Conservation (phyloP, 2,797 vertebrate species). For the Manis javanica region DNA sequence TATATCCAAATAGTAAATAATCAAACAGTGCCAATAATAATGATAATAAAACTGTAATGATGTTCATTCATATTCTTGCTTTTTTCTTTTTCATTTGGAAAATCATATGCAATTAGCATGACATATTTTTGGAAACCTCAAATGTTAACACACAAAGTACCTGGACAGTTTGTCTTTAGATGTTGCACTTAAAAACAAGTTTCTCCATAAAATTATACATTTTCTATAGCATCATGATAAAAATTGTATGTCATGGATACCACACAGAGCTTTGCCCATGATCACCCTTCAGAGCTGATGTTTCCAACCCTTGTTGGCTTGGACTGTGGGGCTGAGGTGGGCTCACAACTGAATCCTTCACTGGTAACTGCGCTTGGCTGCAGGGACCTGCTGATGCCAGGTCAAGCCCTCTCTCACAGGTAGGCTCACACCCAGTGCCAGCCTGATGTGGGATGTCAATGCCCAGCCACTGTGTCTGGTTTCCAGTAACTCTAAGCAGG, state of each 20-base stretch:
- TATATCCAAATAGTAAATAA: conserved; percentile 14
- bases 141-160: background rate
- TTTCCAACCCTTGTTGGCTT: background rate
- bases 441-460: accelerated
- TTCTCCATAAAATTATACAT: background rate
- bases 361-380: background rate
- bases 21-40: background rate
- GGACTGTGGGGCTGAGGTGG: background rate
- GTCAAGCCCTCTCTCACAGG: background rate
- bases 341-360: background rate
- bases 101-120: background rate
- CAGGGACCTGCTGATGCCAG: too few species aligned
- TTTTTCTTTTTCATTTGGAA: background rate
- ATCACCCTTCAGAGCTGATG: background rate
- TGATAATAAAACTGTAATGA: background rate
- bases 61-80: background rate
- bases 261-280: background rate
- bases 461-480: background rate
- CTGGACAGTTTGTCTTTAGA: background rate
- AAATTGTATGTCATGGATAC: too few species aligned
- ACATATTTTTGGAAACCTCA: background rate
- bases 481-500: background rate
- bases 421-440: background rate
- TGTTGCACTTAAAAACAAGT: background rate
- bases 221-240: background rate